Conservation (phyloP, 2,113 vertebrate species). For the Eulemur macaco region DNA sequence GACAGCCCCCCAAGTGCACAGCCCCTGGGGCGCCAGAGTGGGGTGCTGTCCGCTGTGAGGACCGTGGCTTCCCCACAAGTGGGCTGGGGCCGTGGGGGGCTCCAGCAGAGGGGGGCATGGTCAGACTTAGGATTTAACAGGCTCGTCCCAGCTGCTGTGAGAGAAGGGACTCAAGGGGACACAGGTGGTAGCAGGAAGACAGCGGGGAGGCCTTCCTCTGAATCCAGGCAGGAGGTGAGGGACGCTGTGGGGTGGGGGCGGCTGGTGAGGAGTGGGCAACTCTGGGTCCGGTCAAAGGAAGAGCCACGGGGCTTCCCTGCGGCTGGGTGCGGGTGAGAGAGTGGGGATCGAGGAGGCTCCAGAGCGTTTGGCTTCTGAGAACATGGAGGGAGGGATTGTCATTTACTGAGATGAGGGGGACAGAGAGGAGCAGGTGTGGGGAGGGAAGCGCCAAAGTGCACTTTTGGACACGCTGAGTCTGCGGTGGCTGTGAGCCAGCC, state of each 20-base stretch:
- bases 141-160: neutral
- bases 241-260: fast-evolving
- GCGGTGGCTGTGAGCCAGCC: no score
- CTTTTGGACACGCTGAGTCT: neutral
- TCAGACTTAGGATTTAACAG: no score
- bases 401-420: neutral
- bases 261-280: fast-evolving
- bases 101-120: neutral
- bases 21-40: neutral
- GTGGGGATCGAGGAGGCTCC: neutral
- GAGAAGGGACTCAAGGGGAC: neutral
- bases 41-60: neutral
- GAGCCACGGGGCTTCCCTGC: neutral
- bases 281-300: neutral
- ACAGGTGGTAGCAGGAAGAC: neutral
- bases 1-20: neutral
- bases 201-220: no score
- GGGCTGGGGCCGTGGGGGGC: fast-evolving
- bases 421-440: no score
- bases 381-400: neutral
- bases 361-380: neutral
- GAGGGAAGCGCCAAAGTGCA: neutral
- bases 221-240: neutral
- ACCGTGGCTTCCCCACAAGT: fast-evolving
- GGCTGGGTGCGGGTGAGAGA: no score